Base-by-base conservation (phyloP, 2,888 invertebrate genomes). In the Zaprionus bogoriensis region DNA sequence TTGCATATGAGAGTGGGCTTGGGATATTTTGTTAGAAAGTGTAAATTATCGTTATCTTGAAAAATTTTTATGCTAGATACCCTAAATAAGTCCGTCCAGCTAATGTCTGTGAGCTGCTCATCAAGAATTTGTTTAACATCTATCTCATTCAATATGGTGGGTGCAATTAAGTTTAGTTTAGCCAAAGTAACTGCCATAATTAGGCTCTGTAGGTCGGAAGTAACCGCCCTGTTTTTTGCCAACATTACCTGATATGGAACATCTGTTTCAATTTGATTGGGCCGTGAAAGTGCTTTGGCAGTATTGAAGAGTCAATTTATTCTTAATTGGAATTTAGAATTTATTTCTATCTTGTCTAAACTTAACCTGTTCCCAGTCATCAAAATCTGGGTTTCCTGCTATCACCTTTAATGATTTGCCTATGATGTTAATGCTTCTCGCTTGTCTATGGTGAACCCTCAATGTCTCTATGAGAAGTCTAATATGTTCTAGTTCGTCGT, bases 1-100 rank as follows among this genome's bases (percentile, higher is more conserved):
- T 55, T 67, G 54, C 64, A 69, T 32, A 57, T 61, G 65, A 66
- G 27, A 12, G 48, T 61, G 57, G 38, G 45, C n/a, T 20, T 46
- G 22, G 28, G 45, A 3, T 20, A 45, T 54, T 46, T 46, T 4
- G 39, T 46, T 22, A 36, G 25, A 23, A 45, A 44, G 20, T 50
- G 20, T 28, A 41, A 12, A 39, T 41, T 22, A 39, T 27, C 22
- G 10, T 41, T n/a, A 10, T 27, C 41, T 41, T 41, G 14, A 3
- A 22, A 20, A 51, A 30, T 20, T 7, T 20, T 39, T 9, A 39
- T 23, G 22, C 9, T 3, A 0, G 14, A 12, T 47, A 36, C 28
- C 28, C 39, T 14, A 9, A 50, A 27, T 28, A 51, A 57, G 25
- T 66, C 54, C n/a, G 60, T 46, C 47, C 68, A 47, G 12, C 45